phyloP scores from a whole-genome alignment of 2,113 vertebrate genomes.

The Stigmatopora argus region DNA sequence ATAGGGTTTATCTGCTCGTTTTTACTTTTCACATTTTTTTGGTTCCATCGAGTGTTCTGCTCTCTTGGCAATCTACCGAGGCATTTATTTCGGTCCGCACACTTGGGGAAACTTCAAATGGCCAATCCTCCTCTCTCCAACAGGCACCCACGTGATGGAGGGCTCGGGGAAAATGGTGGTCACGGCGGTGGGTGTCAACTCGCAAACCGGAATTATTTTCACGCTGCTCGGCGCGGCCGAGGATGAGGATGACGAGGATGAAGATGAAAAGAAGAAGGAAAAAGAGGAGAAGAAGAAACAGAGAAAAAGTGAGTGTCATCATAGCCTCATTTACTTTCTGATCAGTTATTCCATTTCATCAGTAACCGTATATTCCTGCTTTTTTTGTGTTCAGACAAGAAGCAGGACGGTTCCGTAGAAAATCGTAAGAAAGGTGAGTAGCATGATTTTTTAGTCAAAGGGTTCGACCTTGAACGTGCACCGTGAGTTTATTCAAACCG shows the following conservation, averaged over 20 bases:
- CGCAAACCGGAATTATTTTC: constrained; percentile 99
- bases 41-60: not conserved
- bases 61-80: not conserved
- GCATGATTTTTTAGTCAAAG: not conserved
- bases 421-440: constrained; percentile 95
- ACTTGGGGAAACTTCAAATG: not conserved
- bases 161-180: constrained; percentile 98
- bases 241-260: constrained; percentile 90
- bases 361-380: constrained; percentile 27
- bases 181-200: constrained; percentile 94
- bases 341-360: not conserved
- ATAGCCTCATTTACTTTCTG: not conserved
- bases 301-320: constrained; percentile 83
- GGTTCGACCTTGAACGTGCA: not conserved
- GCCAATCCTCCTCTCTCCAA: constrained; percentile 37
- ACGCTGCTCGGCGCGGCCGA: constrained; percentile 86
- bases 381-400: constrained; percentile 81
- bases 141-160: constrained; percentile 99
- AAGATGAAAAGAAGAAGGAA: constrained; percentile 82
- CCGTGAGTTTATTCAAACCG: not conserved
- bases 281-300: constrained; percentile 93
- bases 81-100: not conserved
- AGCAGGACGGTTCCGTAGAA: constrained; percentile 91
- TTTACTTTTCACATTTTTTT: not conserved
- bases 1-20: not conserved